Conservation (phyloP, 2,888 invertebrate genomes). For the Bruchidius siliquastri region DNA sequence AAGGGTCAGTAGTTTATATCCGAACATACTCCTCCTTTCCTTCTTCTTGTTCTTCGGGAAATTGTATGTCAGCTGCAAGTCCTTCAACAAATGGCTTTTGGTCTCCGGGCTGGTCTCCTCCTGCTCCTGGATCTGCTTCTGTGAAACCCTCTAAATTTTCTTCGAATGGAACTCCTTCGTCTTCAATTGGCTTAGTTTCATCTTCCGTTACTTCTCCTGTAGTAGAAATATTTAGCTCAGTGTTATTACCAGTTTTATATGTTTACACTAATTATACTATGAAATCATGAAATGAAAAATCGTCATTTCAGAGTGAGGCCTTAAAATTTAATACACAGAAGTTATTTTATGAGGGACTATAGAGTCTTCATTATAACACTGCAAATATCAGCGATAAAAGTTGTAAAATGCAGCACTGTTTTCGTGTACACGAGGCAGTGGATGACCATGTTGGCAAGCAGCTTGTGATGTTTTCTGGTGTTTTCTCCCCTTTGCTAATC, state of each 20-base stretch:
- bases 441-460: too few species aligned
- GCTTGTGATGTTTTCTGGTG: too few species aligned
- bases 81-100: slow-evolving; percentile 1
- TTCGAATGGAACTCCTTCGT: slow-evolving; percentile 4
- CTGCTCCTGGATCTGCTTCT: background rate
- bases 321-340: too few species aligned
- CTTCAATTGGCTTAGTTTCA: slow-evolving; percentile 7
- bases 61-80: background rate
- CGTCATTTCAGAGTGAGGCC: too few species aligned
- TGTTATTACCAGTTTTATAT: background rate
- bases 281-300: too few species aligned
- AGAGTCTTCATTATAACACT: too few species aligned
- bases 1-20: background rate
- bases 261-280: too few species aligned
- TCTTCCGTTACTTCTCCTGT: background rate
- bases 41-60: slow-evolving; percentile 1
- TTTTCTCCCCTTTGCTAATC: too few species aligned
- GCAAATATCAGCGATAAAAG: too few species aligned
- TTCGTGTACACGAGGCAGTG: too few species aligned
- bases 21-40: slow-evolving; percentile 1
- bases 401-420: too few species aligned
- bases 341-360: too few species aligned
- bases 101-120: background rate
- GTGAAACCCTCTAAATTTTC: background rate
- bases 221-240: background rate